phyloP scores from a whole-genome alignment of 2,113 vertebrate genomes.

The Cryptotis parvus region DNA sequence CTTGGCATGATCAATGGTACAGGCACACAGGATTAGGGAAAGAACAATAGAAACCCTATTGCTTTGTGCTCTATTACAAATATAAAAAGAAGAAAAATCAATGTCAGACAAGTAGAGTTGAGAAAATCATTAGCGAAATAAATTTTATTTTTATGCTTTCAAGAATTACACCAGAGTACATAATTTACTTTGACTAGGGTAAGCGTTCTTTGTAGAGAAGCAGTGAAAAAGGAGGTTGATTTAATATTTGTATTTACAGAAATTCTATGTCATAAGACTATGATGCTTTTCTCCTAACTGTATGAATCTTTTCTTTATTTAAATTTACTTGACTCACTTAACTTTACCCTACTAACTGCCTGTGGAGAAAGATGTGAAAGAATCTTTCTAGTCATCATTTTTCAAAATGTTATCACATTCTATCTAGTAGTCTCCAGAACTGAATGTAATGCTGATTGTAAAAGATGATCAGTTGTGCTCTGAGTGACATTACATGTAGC shows the following conservation, averaged over 20 bases:
- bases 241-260: neutral
- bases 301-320: constrained; percentile 27
- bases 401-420: neutral
- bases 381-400: neutral
- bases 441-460: neutral
- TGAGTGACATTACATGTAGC: neutral
- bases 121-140: constrained; percentile 66
- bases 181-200: constrained; percentile 35
- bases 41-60: constrained; percentile 43
- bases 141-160: constrained; percentile 47
- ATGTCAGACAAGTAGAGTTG: constrained; percentile 17
- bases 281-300: neutral
- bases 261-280: constrained; percentile 5
- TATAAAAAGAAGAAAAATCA: neutral
- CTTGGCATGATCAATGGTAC: constrained; percentile 30
- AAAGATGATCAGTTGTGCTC: neutral
- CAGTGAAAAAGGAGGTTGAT: neutral
- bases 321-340: neutral
- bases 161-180: constrained; percentile 13
- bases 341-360: neutral
- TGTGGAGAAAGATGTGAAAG: neutral
- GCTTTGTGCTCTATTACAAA: constrained; percentile 41
- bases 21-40: constrained; percentile 59
- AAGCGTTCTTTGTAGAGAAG: neutral
- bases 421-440: neutral